Base-by-base conservation (phyloP, 2,797 vertebrate genomes). In the Ctenopoma kingsleyae region DNA sequence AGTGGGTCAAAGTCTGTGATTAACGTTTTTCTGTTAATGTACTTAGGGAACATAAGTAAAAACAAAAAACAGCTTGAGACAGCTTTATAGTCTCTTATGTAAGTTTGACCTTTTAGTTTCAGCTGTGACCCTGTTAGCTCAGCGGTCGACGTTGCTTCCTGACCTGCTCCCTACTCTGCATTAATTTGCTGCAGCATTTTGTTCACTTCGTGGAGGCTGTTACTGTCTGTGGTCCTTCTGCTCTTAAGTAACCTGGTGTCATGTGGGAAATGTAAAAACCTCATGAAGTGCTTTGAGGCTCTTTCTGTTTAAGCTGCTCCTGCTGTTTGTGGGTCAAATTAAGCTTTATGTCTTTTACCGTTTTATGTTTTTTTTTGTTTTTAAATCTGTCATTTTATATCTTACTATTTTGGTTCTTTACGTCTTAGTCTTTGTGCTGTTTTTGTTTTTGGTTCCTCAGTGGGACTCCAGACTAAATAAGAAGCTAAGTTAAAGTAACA, bases 311-410 rank as follows among this genome's bases (percentile, higher is more conserved):
- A 46, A 55, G 65, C 66, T 27, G 56, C 53, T 40, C 20, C n/a
- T 9, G 3, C 17, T 61, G 35, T 76, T 62, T 76, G 50, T 60
- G 63, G 73, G 58, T 74, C 67, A 50, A 43, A 20, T 13, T 59
- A 2, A 54, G 67, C 55, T 63, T 61, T 23, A 57, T 47, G 11
- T 19, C 46, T 73, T 51, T 70, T 1, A 22, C 44, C 16, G 1
- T 44, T 63, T 66, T 35, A 43, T 57, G 48, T 51, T n/a, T 61
- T 64, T n/a, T n/a, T n/a, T n/a, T n/a, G n/a, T 56, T 27, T 35
- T 27, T 46, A 15, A 47, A 35, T 47, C 11, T 43, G 32, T 78
- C 49, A 53, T 27, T 41, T 53, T 65, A 23, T 25, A n/a, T 67
- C n/a, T 44, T 30, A 5, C 20, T 16, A 36, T 38, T 20, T 38